Evolutionary conservation across 2,888 invertebrate genomes (phyloP).

Genomic region (Drosophila buzzatii): DNA sequence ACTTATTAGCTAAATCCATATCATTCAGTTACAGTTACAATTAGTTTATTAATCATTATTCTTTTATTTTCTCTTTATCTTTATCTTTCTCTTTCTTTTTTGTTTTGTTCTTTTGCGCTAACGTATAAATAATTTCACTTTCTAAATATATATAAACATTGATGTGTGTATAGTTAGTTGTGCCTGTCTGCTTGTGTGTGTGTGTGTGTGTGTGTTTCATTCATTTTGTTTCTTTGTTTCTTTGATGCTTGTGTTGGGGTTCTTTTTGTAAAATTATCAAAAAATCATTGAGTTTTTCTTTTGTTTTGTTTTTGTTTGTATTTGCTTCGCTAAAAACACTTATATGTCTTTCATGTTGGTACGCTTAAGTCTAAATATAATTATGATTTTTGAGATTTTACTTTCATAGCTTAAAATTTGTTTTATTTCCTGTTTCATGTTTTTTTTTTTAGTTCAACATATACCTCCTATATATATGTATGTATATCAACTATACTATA

Average conservation of each 20-base stretch:
- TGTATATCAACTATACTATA: slow-evolving; percentile 39
- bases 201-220: slow-evolving; percentile 33
- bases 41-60: slow-evolving; percentile 63
- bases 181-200: slow-evolving; percentile 57
- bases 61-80: slow-evolving; percentile 22
- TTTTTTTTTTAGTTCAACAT: slow-evolving; percentile 72
- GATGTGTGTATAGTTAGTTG: slow-evolving; percentile 62
- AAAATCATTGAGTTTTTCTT: slow-evolving; percentile 69
- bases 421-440: slow-evolving; percentile 79
- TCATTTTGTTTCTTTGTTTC: not conserved
- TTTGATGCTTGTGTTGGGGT: slow-evolving; percentile 41
- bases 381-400: slow-evolving; percentile 80
- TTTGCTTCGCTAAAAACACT: slow-evolving; percentile 72
- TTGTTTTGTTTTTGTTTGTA: slow-evolving; percentile 49
- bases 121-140: slow-evolving; percentile 77
- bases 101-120: slow-evolving; percentile 74
- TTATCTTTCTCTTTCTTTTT: slow-evolving; percentile 23
- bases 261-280: slow-evolving; percentile 80
- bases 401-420: slow-evolving; percentile 78
- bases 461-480: slow-evolving; percentile 46
- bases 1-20: slow-evolving; percentile 74
- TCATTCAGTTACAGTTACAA: slow-evolving; percentile 74
- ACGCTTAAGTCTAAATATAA: slow-evolving; percentile 74
- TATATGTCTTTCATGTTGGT: slow-evolving; percentile 74
- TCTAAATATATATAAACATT: slow-evolving; percentile 81